phyloP scores from a whole-genome alignment of 2,888 invertebrate species.

The Argynnis bischoffii region DNA sequence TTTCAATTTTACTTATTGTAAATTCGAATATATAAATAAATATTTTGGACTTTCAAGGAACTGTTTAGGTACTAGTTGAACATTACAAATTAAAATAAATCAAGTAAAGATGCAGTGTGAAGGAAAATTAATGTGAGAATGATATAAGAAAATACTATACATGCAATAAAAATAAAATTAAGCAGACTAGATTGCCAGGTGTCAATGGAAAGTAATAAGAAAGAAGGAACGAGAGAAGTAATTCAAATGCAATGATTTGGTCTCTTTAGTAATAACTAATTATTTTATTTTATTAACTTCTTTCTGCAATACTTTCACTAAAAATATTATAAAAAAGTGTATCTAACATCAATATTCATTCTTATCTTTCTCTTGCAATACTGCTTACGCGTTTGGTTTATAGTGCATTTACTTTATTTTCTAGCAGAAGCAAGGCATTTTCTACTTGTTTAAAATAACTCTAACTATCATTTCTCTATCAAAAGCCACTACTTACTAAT shows the following conservation, averaged over 20 bases:
- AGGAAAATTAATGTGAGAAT: constrained; percentile 2
- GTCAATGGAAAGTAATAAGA: constrained; percentile 25
- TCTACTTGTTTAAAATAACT: background rate
- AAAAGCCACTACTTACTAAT: background rate
- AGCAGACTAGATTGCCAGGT: background rate
- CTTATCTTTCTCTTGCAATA: background rate
- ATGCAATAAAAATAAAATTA: constrained; percentile 16
- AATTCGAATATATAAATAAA: background rate
- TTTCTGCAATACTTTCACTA: constrained; percentile 22
- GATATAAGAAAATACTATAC: constrained; percentile 7
- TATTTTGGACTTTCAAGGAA: background rate
- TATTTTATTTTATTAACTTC: constrained; percentile 12
- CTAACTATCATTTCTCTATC: background rate
- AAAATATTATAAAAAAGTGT: constrained; percentile 10
- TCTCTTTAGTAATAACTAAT: background rate
- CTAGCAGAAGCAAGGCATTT: constrained; percentile 5
- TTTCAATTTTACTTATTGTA: background rate
- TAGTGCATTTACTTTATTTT: background rate
- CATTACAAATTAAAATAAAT: background rate
- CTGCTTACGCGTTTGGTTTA: background rate
- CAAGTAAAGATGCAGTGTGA: constrained; percentile 11
- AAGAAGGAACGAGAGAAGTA: constrained; percentile 19
- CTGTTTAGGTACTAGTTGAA: background rate
- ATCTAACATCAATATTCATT: constrained; percentile 21
- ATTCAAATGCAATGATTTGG: background rate